Evolutionary conservation across 2,797 vertebrate genomes (phyloP).

Genomic region (Atherinosoma microstoma): DNA sequence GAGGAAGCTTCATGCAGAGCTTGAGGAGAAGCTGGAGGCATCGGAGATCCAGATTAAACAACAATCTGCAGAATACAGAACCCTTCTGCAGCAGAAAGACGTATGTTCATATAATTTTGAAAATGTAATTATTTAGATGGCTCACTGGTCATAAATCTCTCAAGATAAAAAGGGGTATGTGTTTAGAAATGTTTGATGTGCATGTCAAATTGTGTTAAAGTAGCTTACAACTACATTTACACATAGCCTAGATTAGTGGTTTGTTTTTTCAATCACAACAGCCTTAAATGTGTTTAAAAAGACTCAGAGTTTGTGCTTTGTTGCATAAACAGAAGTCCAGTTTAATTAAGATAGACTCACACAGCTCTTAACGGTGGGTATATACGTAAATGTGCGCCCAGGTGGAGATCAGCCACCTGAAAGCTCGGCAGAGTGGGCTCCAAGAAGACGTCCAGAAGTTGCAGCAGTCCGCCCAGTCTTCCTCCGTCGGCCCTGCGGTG

Average conservation of each 20-base stretch:
- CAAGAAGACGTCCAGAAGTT: constrained; percentile 92
- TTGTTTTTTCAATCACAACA: neutral
- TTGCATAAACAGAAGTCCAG: neutral
- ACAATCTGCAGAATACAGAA: constrained; percentile 90
- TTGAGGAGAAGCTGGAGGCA: constrained; percentile 95
- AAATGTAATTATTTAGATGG: neutral
- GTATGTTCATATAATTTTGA: constrained; percentile 66
- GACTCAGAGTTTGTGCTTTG: neutral
- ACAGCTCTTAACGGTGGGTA: neutral
- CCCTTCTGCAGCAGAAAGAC: constrained; percentile 93
- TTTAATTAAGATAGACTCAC: neutral
- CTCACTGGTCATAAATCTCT: neutral
- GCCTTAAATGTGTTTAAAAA: neutral
- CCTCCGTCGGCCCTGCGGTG: constrained; percentile 57
- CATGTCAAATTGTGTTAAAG: neutral
- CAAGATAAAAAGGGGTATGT: neutral
- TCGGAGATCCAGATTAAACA: constrained; percentile 95
- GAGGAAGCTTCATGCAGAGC: constrained; percentile 87
- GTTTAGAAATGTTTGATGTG: neutral
- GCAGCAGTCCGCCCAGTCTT: constrained; percentile 83
- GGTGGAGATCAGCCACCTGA: constrained; percentile 97
- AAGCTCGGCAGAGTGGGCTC: constrained; percentile 90
- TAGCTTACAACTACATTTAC: neutral
- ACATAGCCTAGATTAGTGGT: neutral
- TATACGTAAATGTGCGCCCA: constrained; percentile 51